Evolutionary conservation across 2,797 vertebrate species (phyloP), one percentile per base, ranked within the genome.

Genomic region (Gallinago solitaria): DNA sequence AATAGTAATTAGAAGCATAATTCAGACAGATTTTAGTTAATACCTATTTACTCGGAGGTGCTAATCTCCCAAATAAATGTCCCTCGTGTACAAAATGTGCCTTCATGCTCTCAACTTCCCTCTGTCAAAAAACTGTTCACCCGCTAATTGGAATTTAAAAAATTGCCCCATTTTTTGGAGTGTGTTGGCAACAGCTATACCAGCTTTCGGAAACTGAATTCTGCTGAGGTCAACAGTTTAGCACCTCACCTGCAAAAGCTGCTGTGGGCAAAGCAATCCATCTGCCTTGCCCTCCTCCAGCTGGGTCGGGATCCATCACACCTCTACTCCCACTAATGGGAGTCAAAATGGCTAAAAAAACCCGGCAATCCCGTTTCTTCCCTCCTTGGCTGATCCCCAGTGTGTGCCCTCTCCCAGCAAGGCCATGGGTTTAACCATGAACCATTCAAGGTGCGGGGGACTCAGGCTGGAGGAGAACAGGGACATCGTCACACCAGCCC

Each of bases 21-120:
- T 91, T 97, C 95, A 96, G 92, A 48, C 48, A 89, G 83, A 75
- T 94, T 97, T 96, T 94, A 95, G 85, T 95, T 96, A 92, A 96
- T 96, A 78, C 89, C 85, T 96, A 87, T 95, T 96, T 96, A 69
- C 88, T 69, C 65, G 74, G 77, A 95, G 92, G 92, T 87, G 60
- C 83, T 96, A 93, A 94, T 96, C 83, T 94, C 83, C 64, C 57
- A 95, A 56, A 91, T 68, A 93, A 93, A 82, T 94, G 35, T 77
- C 45, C 23, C 25, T 65, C 48, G 78, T 65, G 32, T 57, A 83
- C 30, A 83, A 84, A 94, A 84, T 30, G 9, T 79, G 51, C 41
- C 51, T 88, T 80, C 14, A 1, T 13, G 41, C 86, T 93, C 64
- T 37, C 27, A 28, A 11, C 78, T 79, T 74, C 33, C 64, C 67